Base-by-base conservation (phyloP, 2,888 invertebrate species). In the Sipunculus nudus region DNA sequence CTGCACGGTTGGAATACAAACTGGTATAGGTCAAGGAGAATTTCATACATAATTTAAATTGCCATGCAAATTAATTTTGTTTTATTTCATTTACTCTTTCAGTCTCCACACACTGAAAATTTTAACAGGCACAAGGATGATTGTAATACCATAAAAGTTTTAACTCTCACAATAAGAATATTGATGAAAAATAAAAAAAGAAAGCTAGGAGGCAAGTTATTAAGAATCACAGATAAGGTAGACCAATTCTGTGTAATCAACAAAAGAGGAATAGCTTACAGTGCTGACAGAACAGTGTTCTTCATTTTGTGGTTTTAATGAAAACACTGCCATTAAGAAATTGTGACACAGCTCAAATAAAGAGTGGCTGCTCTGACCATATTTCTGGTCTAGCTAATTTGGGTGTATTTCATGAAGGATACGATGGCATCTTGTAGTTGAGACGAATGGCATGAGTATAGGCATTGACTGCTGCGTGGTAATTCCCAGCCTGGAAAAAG, bases 391-490 rank as follows among this genome's bases (percentile, higher is more conserved):
- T 41, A 16, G 4, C 5, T 13, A 6, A 21, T 45, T 45, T 45
- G 21, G 25, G 29, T 47, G 31, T 35, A 41, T 35, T 43, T 8
- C 39, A 23, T 31, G 19, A 65, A 71, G 63, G 65, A 71, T 79
- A 86, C 75, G 89, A 89, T 0, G 90, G 88, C 81, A 91, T 86
- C 73, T 90, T 89, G 53, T 89, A 88, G 38, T 90, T 89, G 23
- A 93, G 81, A 67, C 89, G 88, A 57, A 93, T 89, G 1, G 91
- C 93, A 77, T 91, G 91, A 31, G 88, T 87, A 77, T 91, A 93
- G 8, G 92, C 93, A 77, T 91, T 93, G 50, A 93, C 86, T 0
- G 93, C 93, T 2, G 90, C 92, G 58, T 91, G 85, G 78, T 89
- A 91, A 83, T 93, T 92, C 29, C 89, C 89, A 61, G 85, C 87